Evolutionary conservation across 2,113 vertebrate species (phyloP).

Genomic region (Cryptomyrus ogoouensis): DNA sequence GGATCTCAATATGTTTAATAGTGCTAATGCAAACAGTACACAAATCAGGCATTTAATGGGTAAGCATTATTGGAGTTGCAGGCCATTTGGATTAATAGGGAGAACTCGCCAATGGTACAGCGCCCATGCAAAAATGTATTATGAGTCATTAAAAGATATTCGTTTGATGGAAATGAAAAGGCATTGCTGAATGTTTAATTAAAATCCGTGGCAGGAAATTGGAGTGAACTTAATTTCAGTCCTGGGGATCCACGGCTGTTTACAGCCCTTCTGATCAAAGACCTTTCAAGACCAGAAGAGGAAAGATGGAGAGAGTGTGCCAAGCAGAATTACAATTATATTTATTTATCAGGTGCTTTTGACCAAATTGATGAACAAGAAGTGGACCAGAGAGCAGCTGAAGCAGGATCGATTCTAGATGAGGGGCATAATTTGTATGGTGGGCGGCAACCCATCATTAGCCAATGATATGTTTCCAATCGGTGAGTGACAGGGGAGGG

Average conservation of each 20-base stretch:
- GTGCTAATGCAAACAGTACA: background rate
- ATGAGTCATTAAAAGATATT: background rate
- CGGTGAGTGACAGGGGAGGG: background rate
- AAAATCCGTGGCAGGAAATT: slow-evolving; percentile 27
- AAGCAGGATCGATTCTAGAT: background rate
- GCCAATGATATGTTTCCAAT: background rate
- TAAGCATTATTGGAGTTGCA: background rate
- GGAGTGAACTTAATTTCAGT: slow-evolving; percentile 29
- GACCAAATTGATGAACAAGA: slow-evolving; percentile 5
- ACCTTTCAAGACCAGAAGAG: slow-evolving; percentile 10
- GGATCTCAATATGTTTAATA: slow-evolving; percentile 2
- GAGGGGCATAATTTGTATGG: background rate
- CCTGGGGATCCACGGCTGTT: slow-evolving; percentile 30
- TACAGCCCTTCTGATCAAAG: slow-evolving; percentile 38
- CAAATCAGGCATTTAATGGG: background rate
- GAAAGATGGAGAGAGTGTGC: background rate
- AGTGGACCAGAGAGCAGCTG: background rate
- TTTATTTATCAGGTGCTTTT: background rate
- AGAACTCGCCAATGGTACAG: background rate
- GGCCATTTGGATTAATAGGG: background rate
- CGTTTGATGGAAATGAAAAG: background rate
- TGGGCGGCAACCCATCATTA: background rate
- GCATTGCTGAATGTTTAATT: slow-evolving; percentile 27
- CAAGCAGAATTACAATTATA: background rate
- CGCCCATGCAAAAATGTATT: background rate